A percentile compares a stretch with the other conserved stretches of the same genome.
These are phyloP conservation scores for Aporrectodea caliginosa DNA, from an alignment of 1,140 invertebrate species.

Conservation along the genomic window DNA sequence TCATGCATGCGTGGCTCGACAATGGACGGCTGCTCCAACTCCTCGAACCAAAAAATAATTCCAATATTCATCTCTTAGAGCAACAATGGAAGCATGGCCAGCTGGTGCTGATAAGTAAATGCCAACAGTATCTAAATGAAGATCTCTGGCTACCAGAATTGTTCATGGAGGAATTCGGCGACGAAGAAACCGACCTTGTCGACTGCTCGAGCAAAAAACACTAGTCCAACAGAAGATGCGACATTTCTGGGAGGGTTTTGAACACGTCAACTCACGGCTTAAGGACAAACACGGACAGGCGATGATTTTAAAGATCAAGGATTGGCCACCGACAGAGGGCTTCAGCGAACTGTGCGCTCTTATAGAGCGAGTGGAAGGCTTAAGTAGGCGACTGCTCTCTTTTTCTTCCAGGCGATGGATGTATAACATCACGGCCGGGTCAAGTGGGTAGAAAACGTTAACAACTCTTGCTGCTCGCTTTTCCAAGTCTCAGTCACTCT, in stretches of 20 bases:
- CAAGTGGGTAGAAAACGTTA: too few relatives aligned
- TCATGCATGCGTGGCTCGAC: conserved; percentile 80
- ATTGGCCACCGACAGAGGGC: conserved; percentile 87
- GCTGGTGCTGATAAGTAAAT: conserved; percentile 88
- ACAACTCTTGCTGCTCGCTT: too few relatives aligned
- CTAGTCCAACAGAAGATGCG: conserved; percentile 72
- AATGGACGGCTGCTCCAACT: too few relatives aligned
- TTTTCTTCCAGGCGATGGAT: too few relatives aligned
- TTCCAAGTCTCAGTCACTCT: too few relatives aligned
- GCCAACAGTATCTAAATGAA: conserved; percentile 71
- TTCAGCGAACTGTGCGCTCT: conserved; percentile 90
- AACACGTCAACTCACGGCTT: conserved; percentile 64
- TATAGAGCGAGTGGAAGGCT: too few relatives aligned
- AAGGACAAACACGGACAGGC: conserved; percentile 71
- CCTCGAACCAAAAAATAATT: conserved; percentile 72
- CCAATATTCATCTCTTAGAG: conserved; percentile 83
- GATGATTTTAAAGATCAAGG: conserved; percentile 84
- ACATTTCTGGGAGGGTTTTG: conserved; percentile 96
- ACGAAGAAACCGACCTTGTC: conserved; percentile 67
- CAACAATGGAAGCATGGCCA: conserved; percentile 84
- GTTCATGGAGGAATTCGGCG: conserved; percentile 85
- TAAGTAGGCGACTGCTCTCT: too few relatives aligned
- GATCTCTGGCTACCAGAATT: conserved; percentile 85
- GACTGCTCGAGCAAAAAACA: conserved; percentile 73
- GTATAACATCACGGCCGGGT: too few relatives aligned